Conservation (phyloP, 1,140 invertebrate genomes). For the Hylaeus volcanicus region DNA sequence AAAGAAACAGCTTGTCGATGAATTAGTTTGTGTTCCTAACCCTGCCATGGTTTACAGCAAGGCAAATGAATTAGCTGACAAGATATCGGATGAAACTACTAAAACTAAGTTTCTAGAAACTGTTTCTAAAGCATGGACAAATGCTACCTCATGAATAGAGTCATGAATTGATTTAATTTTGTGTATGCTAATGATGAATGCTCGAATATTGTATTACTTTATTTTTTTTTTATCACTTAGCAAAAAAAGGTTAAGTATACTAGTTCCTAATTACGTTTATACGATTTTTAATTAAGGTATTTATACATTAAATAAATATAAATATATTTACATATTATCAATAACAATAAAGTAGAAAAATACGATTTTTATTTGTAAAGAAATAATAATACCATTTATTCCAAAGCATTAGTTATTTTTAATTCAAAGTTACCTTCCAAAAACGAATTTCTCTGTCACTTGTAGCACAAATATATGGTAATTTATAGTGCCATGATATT, state of each 20-base stretch:
- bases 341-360: constrained; percentile 10
- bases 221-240: not conserved
- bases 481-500: constrained; percentile 83
- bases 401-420: constrained; percentile 50
- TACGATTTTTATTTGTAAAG: constrained; percentile 36
- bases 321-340: constrained; percentile 4
- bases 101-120: constrained; percentile 42
- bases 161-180: not conserved
- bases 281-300: not conserved
- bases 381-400: not conserved
- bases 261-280: not conserved
- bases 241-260: not conserved
- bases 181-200: constrained; percentile 13
- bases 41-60: constrained; percentile 67
- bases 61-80: constrained; percentile 64
- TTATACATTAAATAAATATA: constrained; percentile 29
- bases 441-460: constrained; percentile 84
- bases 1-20: constrained; percentile 65
- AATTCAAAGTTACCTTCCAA: constrained; percentile 84
- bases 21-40: constrained; percentile 68
- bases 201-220: not conserved
- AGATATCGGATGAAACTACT: constrained; percentile 57
- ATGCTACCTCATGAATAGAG: constrained; percentile 43
- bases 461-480: constrained; percentile 83
- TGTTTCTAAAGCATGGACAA: constrained; percentile 54